Conservation (phyloP, 2,888 invertebrate species). For the Lasioglossum calceatum region DNA sequence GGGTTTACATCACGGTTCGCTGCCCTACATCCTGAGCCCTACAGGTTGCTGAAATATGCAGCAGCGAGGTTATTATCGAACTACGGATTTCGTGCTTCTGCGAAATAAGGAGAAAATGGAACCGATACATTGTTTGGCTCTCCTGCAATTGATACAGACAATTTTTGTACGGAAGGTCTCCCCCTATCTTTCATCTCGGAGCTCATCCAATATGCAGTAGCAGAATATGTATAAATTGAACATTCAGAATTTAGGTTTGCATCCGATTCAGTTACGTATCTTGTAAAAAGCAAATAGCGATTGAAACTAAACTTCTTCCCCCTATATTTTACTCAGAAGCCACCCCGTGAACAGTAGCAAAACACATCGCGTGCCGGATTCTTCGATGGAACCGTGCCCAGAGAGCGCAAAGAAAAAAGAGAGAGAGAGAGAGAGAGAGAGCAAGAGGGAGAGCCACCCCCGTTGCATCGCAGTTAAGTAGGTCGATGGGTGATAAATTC, state of each 20-base stretch:
- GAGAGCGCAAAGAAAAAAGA: neutral
- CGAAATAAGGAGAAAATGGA: neutral
- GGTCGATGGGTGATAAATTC: conserved; percentile 80
- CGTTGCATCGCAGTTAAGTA: conserved; percentile 64
- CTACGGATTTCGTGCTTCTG: neutral
- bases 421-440: neutral
- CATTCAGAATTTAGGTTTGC: too few relatives aligned
- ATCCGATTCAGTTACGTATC: neutral
- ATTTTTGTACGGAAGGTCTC: neutral
- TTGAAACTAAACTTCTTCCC: neutral
- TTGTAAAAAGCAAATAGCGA: neutral
- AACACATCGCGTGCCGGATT: neutral
- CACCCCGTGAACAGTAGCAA: neutral
- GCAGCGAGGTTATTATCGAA: neutral
- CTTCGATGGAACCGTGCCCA: neutral
- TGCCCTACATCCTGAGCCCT: neutral
- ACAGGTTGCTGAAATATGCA: neutral
- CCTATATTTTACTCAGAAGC: neutral
- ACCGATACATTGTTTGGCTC: neutral
- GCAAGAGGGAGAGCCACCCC: neutral
- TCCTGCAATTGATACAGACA: neutral
- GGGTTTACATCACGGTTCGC: neutral
- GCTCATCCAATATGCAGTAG: too few relatives aligned
- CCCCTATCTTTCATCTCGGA: neutral
- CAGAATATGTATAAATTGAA: too few relatives aligned